Evolutionary conservation across 1,140 invertebrate genomes (phyloP).

Genomic region (Papilio xuthus): DNA sequence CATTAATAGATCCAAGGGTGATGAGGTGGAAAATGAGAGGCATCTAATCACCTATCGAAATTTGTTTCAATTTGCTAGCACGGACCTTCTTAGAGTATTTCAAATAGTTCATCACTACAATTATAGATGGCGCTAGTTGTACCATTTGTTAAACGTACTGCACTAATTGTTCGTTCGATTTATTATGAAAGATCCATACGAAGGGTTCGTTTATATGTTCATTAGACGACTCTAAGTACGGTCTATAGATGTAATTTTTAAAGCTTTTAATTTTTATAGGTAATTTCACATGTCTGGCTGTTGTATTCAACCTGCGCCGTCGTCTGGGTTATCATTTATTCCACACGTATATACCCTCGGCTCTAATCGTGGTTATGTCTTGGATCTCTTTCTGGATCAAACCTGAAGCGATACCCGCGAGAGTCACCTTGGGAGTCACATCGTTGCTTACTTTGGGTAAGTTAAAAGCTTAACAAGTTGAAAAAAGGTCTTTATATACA

Average conservation of each 20-base stretch:
- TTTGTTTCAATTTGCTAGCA: too few species aligned
- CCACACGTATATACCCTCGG: conserved; percentile 95
- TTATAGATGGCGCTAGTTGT: not conserved
- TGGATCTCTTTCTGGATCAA: conserved; percentile 98
- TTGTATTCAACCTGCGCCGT: conserved; percentile 91
- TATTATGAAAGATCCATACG: too few species aligned
- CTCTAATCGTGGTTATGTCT: conserved; percentile 95
- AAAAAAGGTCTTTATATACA: too few species aligned
- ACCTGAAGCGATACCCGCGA: conserved; percentile 92
- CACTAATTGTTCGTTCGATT: too few species aligned
- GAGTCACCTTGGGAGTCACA: conserved; percentile 91
- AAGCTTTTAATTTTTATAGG: conserved; percentile 77
- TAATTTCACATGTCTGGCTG: conserved; percentile 93
- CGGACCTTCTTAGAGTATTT: too few species aligned
- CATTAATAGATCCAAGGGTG: too few species aligned
- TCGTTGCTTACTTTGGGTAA: conserved; percentile 91
- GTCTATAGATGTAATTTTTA: not conserved
- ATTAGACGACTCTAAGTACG: too few species aligned
- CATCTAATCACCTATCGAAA: too few species aligned
- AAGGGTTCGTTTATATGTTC: too few species aligned
- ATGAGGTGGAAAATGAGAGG: too few species aligned
- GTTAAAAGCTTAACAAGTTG: conserved; percentile 21
- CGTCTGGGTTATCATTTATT: conserved; percentile 94
- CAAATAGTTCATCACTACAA: not conserved
- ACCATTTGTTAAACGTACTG: not conserved